Evolutionary conservation across 2,888 invertebrate species (phyloP), one percentile per base, ranked within the genome.

Genomic region (Caenorhabditis doughertyi): DNA sequence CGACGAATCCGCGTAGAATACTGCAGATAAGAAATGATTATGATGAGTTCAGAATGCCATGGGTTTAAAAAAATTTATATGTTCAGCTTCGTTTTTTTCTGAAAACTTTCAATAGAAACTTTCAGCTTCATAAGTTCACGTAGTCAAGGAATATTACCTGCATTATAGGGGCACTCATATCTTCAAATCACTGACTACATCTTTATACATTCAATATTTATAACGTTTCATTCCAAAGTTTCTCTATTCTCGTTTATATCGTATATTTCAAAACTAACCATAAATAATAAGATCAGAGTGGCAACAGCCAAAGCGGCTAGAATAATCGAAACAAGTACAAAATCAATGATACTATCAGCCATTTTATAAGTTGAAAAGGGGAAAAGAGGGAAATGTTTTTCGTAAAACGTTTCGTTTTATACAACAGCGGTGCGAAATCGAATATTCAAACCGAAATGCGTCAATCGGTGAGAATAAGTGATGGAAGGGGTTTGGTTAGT

Each of bases 321-420:
- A 65, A 82, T 82, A 25, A 79, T 32, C 1, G 49, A 25, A 53
- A 82, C 58, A 29, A 82, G 53, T 1, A 64, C 62, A 29, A 82
- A 77, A 64, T 79, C 82, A 35, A 82, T 27, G 23, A 82, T 65
- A 67, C 70, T 70, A 18, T 76, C 81, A 55, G 76, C 76, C 81
- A 81, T 81, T 55, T 70, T 60, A 23, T n/a, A 55, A 32, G 21
- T 18, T 32, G 47, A 25, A 70, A 11, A 13, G 23, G 35, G 53
- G 23, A 21, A 18, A 49, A 51, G 21, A 39, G 18, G 27, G 29
- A 27, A 29, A 55, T 27, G 18, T 53, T 62, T 21, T 51, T 13
- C 18, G 65, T 74, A 76, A 76, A 76, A 76, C 74, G 56, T 67
- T 55, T 67, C 65, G 74, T 76, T 76, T 76, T 76, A 76, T 76